These are phyloP conservation scores for Cryptus armator DNA, from an alignment of 2,888 invertebrate genomes.

Conservation along the genomic window DNA sequence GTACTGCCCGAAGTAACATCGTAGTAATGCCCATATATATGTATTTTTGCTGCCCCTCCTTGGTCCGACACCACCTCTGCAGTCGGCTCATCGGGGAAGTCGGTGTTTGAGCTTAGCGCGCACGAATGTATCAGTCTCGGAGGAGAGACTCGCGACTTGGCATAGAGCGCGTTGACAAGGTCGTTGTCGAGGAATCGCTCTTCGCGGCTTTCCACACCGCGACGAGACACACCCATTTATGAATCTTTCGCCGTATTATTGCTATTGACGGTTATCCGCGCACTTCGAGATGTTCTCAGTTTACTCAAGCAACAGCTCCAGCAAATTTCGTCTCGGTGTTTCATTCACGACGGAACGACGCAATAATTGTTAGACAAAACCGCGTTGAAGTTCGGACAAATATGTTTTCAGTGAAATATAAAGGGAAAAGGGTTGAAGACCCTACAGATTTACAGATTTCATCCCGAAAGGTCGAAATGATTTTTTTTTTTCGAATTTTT, in stretches of 20 bases:
- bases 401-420: too few species aligned
- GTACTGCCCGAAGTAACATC: constrained; percentile 64
- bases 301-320: background rate
- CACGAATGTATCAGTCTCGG: constrained; percentile 42
- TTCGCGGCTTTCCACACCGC: constrained; percentile 60
- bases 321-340: background rate
- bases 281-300: constrained; percentile 31
- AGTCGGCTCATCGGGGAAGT: constrained; percentile 50
- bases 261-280: constrained; percentile 23
- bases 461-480: too few species aligned
- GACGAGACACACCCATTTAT: constrained; percentile 69
- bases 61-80: constrained; percentile 51
- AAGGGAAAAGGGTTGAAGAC: too few species aligned
- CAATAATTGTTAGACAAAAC: background rate
- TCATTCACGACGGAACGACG: background rate
- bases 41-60: constrained; percentile 65
- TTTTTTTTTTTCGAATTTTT: too few species aligned
- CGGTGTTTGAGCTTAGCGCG: constrained; percentile 55
- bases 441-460: too few species aligned
- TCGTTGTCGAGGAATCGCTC: constrained; percentile 71
- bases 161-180: constrained; percentile 75
- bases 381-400: too few species aligned
- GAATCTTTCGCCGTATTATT: constrained; percentile 36
- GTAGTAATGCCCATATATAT: constrained; percentile 68
- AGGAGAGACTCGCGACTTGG: constrained; percentile 41